Conservation (phyloP, 2,888 invertebrate species). For the Cheilosia vulpina region DNA sequence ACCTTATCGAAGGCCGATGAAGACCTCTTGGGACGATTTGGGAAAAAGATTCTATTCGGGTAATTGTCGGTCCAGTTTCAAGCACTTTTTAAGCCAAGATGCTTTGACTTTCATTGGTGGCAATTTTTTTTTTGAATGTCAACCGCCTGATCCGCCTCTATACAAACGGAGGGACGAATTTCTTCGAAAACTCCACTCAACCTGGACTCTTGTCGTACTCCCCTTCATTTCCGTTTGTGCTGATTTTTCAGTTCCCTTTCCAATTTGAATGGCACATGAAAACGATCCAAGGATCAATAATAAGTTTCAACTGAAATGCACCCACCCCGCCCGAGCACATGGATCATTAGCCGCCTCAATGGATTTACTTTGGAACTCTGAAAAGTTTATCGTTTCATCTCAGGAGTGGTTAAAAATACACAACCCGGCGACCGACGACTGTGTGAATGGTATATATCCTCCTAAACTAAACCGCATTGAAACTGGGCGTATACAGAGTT, state of each 20-base stretch:
- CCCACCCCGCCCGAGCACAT: conserved; percentile 24
- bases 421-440: conserved; percentile 20
- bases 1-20: too few species aligned
- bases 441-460: neutral
- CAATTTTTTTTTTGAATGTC: too few species aligned
- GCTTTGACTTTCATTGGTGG: too few species aligned
- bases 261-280: conserved; percentile 66
- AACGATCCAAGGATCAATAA: conserved; percentile 53
- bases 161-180: too few species aligned
- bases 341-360: conserved; percentile 67
- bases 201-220: too few species aligned
- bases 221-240: too few species aligned
- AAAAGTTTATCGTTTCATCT: conserved; percentile 28
- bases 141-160: too few species aligned
- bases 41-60: too few species aligned
- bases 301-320: conserved; percentile 57
- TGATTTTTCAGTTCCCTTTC: conserved; percentile 66
- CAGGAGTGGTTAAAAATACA: conserved; percentile 28
- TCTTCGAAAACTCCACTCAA: too few species aligned
- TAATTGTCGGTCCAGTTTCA: too few species aligned
- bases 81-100: too few species aligned
- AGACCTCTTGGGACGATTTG: neutral
- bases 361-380: conserved; percentile 46
- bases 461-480: conserved; percentile 13
- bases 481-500: neutral